Conservation (phyloP, 2,797 vertebrate species). For the Gymnocypris eckloni region DNA sequence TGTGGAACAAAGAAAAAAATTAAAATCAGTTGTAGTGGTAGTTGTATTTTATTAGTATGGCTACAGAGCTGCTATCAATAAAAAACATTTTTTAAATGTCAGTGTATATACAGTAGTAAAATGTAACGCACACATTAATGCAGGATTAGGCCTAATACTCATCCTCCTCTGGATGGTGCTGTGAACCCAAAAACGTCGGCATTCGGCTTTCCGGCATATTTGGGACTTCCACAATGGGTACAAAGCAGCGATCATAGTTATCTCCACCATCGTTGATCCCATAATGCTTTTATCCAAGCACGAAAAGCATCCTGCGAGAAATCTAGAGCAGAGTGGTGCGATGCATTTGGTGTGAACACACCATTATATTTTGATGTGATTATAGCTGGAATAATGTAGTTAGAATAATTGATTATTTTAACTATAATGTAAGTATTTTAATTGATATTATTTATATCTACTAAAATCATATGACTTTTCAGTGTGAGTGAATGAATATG, state of each 20-base stretch:
- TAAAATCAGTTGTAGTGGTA: too few relatives aligned
- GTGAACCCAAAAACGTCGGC: too few relatives aligned
- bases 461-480: background rate
- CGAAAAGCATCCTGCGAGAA: background rate
- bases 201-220: background rate
- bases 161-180: too few relatives aligned
- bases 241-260: too few relatives aligned
- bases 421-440: background rate
- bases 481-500: background rate
- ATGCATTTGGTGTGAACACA: background rate
- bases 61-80: background rate
- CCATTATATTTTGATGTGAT: slow-evolving; percentile 28
- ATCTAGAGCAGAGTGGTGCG: background rate
- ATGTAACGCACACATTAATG: background rate
- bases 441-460: background rate
- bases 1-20: too few relatives aligned
- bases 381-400: slow-evolving; percentile 41
- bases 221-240: background rate
- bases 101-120: background rate
- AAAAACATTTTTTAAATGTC: background rate
- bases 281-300: too few relatives aligned
- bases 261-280: too few relatives aligned
- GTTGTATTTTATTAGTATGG: too few relatives aligned
- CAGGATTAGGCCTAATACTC: too few relatives aligned
- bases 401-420: background rate